phyloP scores from a whole-genome alignment of 2,113 vertebrate genomes.

The Bos indicus region DNA sequence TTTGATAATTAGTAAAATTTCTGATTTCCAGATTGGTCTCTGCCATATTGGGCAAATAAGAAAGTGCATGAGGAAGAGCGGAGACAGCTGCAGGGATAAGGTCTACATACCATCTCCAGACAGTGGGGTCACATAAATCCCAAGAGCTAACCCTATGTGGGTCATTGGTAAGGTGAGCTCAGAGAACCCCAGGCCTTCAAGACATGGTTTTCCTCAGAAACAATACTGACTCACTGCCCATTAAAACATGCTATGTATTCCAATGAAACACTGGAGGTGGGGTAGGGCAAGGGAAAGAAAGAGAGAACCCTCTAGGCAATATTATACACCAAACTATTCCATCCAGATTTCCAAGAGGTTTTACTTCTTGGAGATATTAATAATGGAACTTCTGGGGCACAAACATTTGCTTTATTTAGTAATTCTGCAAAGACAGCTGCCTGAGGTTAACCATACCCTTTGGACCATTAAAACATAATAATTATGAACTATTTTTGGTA shows the following conservation, averaged over 20 bases:
- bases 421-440: constrained; percentile 33
- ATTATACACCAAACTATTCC: neutral
- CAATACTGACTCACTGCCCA: neutral
- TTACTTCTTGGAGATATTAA: neutral
- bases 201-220: neutral
- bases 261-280: neutral
- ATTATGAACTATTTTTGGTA: constrained; percentile 34
- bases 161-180: neutral
- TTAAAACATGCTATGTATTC: neutral
- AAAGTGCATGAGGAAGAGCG: neutral
- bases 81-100: neutral
- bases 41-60: neutral
- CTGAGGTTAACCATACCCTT: constrained; percentile 42
- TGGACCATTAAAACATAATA: constrained; percentile 23
- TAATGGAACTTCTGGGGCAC: neutral
- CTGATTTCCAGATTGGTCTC: constrained; percentile 4
- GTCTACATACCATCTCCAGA: neutral
- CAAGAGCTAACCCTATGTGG: neutral
- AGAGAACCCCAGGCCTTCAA: neutral
- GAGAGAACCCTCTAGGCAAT: neutral
- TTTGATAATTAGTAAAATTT: neutral
- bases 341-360: neutral
- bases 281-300: neutral
- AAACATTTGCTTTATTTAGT: constrained; percentile 38
- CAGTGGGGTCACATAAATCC: neutral